phyloP scores from a whole-genome alignment of 2,113 vertebrate genomes.

The Baryphthengus martii region DNA sequence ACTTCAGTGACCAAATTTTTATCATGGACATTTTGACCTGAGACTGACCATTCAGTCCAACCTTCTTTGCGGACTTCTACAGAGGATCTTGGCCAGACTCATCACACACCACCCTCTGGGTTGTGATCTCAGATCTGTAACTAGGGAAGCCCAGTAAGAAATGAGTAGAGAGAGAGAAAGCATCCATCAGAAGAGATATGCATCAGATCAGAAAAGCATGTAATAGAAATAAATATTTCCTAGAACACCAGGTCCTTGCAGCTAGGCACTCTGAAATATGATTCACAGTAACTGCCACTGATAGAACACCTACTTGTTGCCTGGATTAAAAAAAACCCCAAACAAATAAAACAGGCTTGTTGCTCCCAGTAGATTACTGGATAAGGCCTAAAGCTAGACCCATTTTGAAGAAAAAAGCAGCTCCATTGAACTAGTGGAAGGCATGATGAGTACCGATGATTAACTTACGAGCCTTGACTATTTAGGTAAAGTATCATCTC shows the following conservation, averaged over 20 bases:
- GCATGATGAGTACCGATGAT: rapidly evolving
- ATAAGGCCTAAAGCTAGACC: not conserved
- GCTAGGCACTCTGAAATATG: not conserved
- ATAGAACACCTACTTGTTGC: not conserved
- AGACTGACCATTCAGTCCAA: not conserved
- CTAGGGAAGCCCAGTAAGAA: not conserved
- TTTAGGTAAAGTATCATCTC: not conserved
- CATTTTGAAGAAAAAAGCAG: not conserved
- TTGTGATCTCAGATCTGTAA: not conserved
- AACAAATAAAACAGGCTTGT: not conserved
- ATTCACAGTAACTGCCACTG: not conserved
- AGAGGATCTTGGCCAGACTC: not conserved
- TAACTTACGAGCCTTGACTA: not conserved
- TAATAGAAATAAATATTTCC: not conserved
- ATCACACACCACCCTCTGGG: not conserved
- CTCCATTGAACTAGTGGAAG: not conserved
- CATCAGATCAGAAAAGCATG: not conserved
- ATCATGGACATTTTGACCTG: not conserved
- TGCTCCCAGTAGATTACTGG: not conserved
- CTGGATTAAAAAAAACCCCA: not conserved
- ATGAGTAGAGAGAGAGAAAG: not conserved
- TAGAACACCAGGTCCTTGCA: not conserved
- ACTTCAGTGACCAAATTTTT: not conserved
- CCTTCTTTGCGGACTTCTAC: not conserved
- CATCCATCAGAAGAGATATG: not conserved